Conservation (phyloP, 2,113 vertebrate species). For the Catagonus wagneri region DNA sequence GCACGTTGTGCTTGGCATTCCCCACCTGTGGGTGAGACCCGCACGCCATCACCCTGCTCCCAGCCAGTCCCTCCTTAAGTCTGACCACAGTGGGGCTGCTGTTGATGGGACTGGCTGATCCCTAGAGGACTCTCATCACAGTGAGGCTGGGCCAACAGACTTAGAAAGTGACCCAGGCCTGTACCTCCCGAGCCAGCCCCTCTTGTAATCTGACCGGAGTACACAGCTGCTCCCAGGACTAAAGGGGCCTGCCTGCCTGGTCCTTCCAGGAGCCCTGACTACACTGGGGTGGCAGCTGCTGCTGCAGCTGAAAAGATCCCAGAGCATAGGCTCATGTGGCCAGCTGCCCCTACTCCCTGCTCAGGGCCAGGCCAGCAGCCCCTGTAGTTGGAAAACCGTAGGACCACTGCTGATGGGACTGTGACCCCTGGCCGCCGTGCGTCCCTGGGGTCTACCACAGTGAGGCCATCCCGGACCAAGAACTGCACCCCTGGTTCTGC, state of each 20-base stretch:
- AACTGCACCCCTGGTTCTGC: not conserved
- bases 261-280: not conserved
- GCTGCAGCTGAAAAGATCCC: not conserved
- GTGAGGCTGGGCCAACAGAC: constrained; percentile 77
- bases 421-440: not conserved
- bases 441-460: not conserved
- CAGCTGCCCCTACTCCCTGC: not conserved
- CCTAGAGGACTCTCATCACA: constrained; percentile 56
- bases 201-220: not conserved
- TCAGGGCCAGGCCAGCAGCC: not conserved
- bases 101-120: constrained; percentile 61
- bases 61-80: not conserved
- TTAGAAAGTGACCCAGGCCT: constrained; percentile 82
- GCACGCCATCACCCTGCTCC: constrained; percentile 1
- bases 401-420: constrained; percentile 84
- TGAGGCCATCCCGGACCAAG: not conserved
- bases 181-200: not conserved
- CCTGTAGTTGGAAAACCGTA: constrained; percentile 60
- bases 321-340: not conserved
- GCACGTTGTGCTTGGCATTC: constrained; percentile 94
- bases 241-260: not conserved
- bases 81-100: constrained; percentile 83
- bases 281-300: not conserved
- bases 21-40: constrained; percentile 89
- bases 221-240: not conserved